phyloP scores from a whole-genome alignment of 2,888 invertebrate genomes.

The Alloplasta piceator region DNA sequence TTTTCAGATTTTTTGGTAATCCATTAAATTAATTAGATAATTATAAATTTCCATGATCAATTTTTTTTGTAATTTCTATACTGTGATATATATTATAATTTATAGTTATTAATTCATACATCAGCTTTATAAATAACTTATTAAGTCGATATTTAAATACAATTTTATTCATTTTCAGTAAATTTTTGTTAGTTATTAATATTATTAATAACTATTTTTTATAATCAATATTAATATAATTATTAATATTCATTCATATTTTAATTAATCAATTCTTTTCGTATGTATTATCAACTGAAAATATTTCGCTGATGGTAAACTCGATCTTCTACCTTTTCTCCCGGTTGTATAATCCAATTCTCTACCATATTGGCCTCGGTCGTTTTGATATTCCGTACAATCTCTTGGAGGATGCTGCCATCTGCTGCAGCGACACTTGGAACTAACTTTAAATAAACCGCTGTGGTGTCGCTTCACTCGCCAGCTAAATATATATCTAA shows the following conservation, averaged over 20 bases:
- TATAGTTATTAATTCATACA: too few relatives aligned
- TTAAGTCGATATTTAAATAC: too few relatives aligned
- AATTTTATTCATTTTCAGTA: too few relatives aligned
- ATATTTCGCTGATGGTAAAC: slow-evolving; percentile 48
- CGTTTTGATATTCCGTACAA: slow-evolving; percentile 4
- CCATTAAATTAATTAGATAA: too few relatives aligned
- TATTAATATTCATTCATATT: too few relatives aligned
- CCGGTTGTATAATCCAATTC: slow-evolving; percentile 54
- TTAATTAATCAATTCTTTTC: too few relatives aligned
- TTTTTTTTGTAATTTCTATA: background rate
- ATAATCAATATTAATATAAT: background rate
- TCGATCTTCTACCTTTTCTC: slow-evolving; percentile 53
- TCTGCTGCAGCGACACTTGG: slow-evolving; percentile 40
- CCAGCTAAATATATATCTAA: background rate
- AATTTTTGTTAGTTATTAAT: background rate
- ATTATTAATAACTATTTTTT: background rate
- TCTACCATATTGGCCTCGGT: slow-evolving; percentile 21
- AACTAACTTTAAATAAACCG: background rate
- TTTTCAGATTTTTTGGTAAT: too few relatives aligned
- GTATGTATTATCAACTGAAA: background rate
- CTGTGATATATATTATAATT: too few relatives aligned
- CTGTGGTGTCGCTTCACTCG: background rate
- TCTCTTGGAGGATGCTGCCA: slow-evolving; percentile 54
- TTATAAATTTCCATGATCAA: background rate
- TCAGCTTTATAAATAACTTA: too few relatives aligned